Evolutionary conservation across 2,113 vertebrate genomes (phyloP).

Genomic region (Myrmophylax atrothorax): DNA sequence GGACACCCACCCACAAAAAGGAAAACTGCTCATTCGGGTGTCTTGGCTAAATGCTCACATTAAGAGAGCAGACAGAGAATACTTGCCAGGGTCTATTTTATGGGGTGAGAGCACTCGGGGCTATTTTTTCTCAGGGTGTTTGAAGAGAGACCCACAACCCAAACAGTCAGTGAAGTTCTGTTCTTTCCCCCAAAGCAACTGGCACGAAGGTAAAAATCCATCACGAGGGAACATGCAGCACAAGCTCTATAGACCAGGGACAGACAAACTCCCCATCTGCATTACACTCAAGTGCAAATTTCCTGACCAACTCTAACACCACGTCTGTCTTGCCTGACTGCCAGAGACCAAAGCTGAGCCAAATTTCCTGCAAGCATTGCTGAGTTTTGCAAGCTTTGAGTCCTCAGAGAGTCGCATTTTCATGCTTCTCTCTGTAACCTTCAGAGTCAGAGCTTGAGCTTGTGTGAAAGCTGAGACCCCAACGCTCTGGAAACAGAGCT

Average conservation of each 20-base stretch:
- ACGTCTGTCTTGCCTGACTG: not conserved
- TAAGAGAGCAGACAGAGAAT: not conserved
- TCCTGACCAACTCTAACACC: not conserved
- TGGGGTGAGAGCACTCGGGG: not conserved
- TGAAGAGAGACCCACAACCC: not conserved
- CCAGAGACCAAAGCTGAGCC: not conserved
- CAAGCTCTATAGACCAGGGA: not conserved
- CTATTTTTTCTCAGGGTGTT: not conserved
- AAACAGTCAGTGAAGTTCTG: not conserved
- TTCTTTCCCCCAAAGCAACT: constrained; percentile 17
- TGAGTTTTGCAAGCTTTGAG: not conserved
- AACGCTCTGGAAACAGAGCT: not conserved
- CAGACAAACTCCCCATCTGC: not conserved
- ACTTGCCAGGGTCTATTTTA: not conserved
- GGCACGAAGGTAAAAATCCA: not conserved
- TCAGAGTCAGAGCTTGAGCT: not conserved
- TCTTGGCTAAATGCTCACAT: rapidly evolving
- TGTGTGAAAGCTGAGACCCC: not conserved
- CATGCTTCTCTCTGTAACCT: not conserved
- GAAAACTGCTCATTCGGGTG: not conserved
- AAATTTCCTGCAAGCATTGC: not conserved
- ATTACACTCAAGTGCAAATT: not conserved
- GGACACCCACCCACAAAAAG: not conserved
- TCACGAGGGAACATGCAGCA: not conserved
- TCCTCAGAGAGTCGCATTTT: not conserved